Evolutionary conservation across 2,113 vertebrate genomes (phyloP), one percentile per base, ranked within the genome.

Genomic region (Rafetus swinhoei): DNA sequence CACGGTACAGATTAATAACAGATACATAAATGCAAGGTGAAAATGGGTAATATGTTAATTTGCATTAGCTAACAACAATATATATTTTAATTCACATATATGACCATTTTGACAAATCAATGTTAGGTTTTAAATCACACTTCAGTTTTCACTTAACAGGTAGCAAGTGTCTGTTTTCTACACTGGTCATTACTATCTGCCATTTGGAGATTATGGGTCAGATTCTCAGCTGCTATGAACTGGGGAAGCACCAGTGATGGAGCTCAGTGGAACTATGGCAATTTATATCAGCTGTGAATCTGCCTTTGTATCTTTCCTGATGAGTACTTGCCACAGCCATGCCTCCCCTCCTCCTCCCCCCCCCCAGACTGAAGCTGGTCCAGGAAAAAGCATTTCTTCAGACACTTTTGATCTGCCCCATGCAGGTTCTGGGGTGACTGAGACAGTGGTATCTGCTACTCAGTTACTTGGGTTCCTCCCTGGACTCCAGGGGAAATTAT

Each of bases 131-230:
- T 91, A 89, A 87, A 85, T 10, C 19, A 80, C 25, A 14, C 39
- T 82, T 86, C 50, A 60, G 5, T 74, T 90, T 90, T 92, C 87
- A 76, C 55, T 95, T 81, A 90, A 6, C 11, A 50, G 74, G 74
- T 87, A 60, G 52, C 6, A 90, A 80, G 19, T 54, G 82, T 32
- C 65, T 83, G 12, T 77, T 60, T 82, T 83, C n/a, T 60, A 69
- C 29, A 69, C n/a, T 69, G 9, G 39, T 53, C 84, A 72, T 72
- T 84, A 5, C 50, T 50, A 2, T 80, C 22, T 86, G 55, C 69
- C 16, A 84, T 88, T 79, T 60, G 3, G 0, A 1, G n/a, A 50
- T 62, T 90, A 50, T 1, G 1, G 69, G 93, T 95, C 76, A 91
- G 79, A 88, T 74, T 59, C 19, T 93, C 27, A 69, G 27, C 35